Conservation (phyloP, 2,888 invertebrate genomes). For the Amorpha juglandis region DNA sequence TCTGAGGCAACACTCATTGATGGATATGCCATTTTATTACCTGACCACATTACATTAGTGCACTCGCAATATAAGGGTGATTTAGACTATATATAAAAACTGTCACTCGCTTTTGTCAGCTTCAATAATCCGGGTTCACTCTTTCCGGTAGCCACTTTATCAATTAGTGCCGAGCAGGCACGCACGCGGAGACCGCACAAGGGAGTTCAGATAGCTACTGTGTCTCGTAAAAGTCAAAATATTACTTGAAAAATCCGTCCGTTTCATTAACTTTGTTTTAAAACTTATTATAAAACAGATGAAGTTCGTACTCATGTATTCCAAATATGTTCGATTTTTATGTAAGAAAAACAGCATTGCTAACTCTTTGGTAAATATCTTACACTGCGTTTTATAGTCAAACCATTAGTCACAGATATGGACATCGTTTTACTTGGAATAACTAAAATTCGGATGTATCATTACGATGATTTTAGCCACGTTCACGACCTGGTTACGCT, state of each 20-base stretch:
- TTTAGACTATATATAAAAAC: constrained; percentile 47
- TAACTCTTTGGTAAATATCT: not conserved
- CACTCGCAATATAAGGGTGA: constrained; percentile 61
- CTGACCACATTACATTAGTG: constrained; percentile 32
- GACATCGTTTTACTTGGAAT: too few relatives aligned
- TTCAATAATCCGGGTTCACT: constrained; percentile 42
- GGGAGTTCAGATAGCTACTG: not conserved
- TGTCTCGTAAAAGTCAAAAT: not conserved
- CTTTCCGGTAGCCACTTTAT: constrained; percentile 62
- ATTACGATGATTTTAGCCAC: not conserved
- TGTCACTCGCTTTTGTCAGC: constrained; percentile 54
- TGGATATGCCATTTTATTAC: not conserved
- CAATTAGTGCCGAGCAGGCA: constrained; percentile 54
- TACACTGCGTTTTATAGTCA: not conserved
- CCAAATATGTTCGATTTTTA: not conserved
- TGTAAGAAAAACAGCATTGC: not conserved
- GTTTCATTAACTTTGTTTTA: not conserved
- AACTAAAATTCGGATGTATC: not conserved
- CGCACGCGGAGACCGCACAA: constrained; percentile 30
- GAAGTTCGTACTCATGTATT: not conserved
- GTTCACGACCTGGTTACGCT: constrained; percentile 12
- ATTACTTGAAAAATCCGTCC: not conserved
- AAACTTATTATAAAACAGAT: not conserved
- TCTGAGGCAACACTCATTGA: constrained; percentile 31
- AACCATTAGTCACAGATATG: constrained; percentile 9